phyloP scores from a whole-genome alignment of 2,888 invertebrate genomes.

The Coenonympha glycerion region DNA sequence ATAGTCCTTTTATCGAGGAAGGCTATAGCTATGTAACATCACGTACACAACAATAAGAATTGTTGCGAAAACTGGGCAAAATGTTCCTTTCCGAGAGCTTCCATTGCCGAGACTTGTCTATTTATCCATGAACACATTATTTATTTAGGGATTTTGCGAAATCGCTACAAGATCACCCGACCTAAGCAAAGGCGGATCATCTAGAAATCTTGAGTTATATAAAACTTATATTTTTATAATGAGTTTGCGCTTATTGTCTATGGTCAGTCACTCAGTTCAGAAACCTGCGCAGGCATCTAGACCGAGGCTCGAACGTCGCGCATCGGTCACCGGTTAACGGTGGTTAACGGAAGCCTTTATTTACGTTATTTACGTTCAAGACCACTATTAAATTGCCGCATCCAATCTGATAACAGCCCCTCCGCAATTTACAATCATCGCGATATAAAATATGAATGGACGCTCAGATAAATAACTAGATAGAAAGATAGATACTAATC shows the following conservation, averaged over 20 bases:
- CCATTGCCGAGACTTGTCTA: no score
- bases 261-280: conserved; percentile 3
- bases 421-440: conserved; percentile 6
- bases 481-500: neutral
- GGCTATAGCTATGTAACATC: no score
- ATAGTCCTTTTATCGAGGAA: no score
- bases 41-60: no score
- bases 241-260: neutral
- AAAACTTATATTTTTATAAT: neutral
- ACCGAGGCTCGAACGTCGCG: neutral
- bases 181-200: no score
- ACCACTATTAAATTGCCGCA: conserved; percentile 16
- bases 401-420: conserved; percentile 18
- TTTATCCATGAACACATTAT: no score
- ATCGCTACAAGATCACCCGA: no score
- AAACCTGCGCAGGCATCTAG: conserved; percentile 6
- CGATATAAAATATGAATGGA: neutral
- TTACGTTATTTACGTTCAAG: conserved; percentile 14
- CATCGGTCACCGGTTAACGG: conserved; percentile 21
- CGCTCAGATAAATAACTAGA: neutral
- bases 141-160: no score
- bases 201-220: no score
- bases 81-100: no score
- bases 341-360: conserved; percentile 16
- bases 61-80: no score